A percentile compares a stretch with the other conserved stretches of the same genome.
phyloP scores from a whole-genome alignment of 64 coral and sea anemone species.

The Dendrophyllia cribrosa region DNA sequence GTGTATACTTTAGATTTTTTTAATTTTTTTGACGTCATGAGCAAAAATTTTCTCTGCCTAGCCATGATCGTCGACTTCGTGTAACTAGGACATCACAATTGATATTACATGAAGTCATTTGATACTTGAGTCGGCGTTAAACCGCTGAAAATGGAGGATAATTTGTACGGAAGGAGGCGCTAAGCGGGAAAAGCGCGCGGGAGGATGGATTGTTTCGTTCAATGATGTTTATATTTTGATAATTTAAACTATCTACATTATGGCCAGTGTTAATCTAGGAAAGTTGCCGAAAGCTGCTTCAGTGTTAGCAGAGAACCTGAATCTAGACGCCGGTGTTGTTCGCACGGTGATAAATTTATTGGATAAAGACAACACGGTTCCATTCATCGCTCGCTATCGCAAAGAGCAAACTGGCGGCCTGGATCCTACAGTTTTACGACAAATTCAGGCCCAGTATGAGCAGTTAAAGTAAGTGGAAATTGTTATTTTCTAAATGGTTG shows the following conservation, averaged over 20 bases:
- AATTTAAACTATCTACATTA: neutral
- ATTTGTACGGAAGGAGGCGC: neutral
- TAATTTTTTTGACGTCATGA: too few species aligned
- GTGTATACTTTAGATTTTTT: too few species aligned
- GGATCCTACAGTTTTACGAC: conserved; percentile 68
- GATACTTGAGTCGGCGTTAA: neutral
- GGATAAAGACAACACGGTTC: conserved; percentile 88
- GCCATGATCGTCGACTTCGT: too few species aligned
- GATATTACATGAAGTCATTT: neutral
- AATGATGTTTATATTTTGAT: too few species aligned
- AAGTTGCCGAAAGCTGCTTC: neutral
- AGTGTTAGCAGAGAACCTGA: conserved; percentile 66
- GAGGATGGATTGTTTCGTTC: neutral
- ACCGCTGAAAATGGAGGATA: conserved; percentile 31
- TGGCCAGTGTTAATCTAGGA: neutral
- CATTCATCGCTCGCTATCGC: conserved; percentile 96
- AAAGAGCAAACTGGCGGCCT: conserved; percentile 81
- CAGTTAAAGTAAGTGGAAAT: conserved; percentile 55
- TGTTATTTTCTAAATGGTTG: neutral
- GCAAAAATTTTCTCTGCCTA: too few species aligned
- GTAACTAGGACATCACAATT: too few species aligned
- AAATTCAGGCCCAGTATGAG: conserved; percentile 76
- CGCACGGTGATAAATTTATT: conserved; percentile 61
- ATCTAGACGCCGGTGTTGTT: conserved; percentile 21
- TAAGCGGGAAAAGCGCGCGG: too few species aligned